Conservation (phyloP, 1,140 invertebrate species). For the Elymnias hypermnestra region DNA sequence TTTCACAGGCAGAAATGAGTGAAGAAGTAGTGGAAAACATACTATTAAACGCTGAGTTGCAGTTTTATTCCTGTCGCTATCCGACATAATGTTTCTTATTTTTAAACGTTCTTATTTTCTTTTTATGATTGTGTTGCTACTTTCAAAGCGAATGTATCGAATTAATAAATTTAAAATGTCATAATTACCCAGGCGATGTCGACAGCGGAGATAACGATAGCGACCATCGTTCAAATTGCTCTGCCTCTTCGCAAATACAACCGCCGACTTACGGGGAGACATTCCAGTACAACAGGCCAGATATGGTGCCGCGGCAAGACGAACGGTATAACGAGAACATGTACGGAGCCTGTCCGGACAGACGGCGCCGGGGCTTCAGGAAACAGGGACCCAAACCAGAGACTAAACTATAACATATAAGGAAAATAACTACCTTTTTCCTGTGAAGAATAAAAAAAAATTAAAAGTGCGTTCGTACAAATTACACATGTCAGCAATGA, state of each 20-base stretch:
- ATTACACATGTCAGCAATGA: no score
- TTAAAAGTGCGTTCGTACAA: no score
- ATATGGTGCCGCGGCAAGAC: not conserved
- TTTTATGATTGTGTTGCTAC: no score
- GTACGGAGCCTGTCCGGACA: slow-evolving; percentile 16
- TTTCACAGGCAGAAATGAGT: no score
- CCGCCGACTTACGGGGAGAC: slow-evolving; percentile 27
- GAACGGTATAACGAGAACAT: not conserved
- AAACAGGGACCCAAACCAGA: slow-evolving; percentile 13
- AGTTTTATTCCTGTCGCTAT: no score
- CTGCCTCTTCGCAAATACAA: slow-evolving; percentile 41
- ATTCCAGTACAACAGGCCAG: slow-evolving; percentile 16
- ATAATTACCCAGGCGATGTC: slow-evolving; percentile 28
- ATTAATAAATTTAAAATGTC: not conserved
- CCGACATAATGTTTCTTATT: no score
- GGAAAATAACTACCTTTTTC: no score
- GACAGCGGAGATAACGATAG: slow-evolving; percentile 40
- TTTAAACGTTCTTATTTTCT: no score
- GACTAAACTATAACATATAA: slow-evolving; percentile 10
- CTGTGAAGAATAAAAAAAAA: no score
- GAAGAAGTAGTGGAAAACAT: no score
- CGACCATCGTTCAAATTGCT: slow-evolving; percentile 61
- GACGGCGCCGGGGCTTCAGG: slow-evolving; percentile 11
- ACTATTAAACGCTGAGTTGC: no score
- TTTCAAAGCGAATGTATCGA: no score